Percentiles rank a stretch among this genome's conserved stretches.
phyloP scores from a whole-genome alignment of 2,113 vertebrate species.

The Myotis davidii region DNA sequence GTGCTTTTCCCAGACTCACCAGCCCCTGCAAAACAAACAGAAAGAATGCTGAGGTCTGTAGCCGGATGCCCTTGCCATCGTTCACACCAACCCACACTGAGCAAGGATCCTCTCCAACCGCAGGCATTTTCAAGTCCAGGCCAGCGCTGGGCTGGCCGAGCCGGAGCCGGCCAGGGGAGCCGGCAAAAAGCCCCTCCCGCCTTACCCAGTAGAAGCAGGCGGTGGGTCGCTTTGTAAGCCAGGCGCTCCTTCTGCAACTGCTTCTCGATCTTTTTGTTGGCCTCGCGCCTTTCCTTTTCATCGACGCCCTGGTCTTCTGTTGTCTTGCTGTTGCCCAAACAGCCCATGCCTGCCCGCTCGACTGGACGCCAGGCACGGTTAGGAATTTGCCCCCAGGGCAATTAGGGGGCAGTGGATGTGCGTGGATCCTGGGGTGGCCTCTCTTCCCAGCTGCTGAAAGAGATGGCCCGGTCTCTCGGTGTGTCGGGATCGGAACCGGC shows the following conservation, averaged over 20 bases:
- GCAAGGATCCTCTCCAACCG: not conserved
- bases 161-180: too few species aligned
- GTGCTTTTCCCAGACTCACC: slow-evolving; percentile 99
- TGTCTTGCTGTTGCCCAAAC: slow-evolving; percentile 99
- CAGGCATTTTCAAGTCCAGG: not conserved
- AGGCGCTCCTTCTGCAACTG: slow-evolving; percentile 97
- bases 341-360: slow-evolving; percentile 91
- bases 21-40: slow-evolving; percentile 89
- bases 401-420: not conserved
- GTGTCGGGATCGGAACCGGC: slow-evolving; percentile 66
- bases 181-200: slow-evolving; percentile 28
- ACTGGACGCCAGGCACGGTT: slow-evolving; percentile 67
- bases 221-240: slow-evolving; percentile 97
- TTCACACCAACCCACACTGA: slow-evolving; percentile 34
- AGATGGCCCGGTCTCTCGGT: slow-evolving; percentile 80
- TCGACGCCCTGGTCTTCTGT: slow-evolving; percentile 96
- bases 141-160: not conserved
- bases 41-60: slow-evolving; percentile 64
- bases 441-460: slow-evolving; percentile 79
- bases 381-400: slow-evolving; percentile 52
- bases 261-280: slow-evolving; percentile 99
- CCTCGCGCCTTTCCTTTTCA: slow-evolving; percentile 97
- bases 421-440: slow-evolving; percentile 65
- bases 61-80: slow-evolving; percentile 58
- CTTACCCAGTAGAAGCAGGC: slow-evolving; percentile 98